Base-by-base conservation (phyloP, 2,113 vertebrate genomes). In the Syrmaticus mikado region DNA sequence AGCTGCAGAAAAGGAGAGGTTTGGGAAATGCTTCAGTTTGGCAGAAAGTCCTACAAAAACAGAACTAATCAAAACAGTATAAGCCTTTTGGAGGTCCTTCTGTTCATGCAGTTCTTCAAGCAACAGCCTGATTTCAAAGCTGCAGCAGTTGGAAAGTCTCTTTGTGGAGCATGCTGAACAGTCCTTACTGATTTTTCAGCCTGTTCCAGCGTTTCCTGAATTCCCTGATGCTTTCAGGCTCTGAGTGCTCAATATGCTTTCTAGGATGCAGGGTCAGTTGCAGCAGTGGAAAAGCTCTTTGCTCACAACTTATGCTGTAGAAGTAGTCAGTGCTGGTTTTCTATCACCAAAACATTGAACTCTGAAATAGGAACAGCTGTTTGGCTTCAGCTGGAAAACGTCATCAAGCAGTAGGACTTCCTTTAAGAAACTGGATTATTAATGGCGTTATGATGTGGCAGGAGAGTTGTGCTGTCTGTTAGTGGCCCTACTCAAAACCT, bases 401-500 rank as follows among this genome's bases (percentile, higher is more conserved):
- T 79, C 27, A 58, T 48, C 20, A 10, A 70, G 38, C 45, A 50
- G 19, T 3, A 66, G 28, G 8, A 15, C 12, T 83, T 64, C 25
- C 41, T 60, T 64, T 17, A 34, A 46, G 40, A 30, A 27, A 67
- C 2, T 24, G 17, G 10, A 18, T 67, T 11, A 57, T 90, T 27
- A 66, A 8, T 62, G 55, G 22, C 0, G 1, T 15, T 5, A 36
- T 36, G 4, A 18, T 0, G 1, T 36, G 36, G 40, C 32, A 81
- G 4, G 9, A 28, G 38, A 22, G 41, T 57, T 12, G 4, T 43
- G 45, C 11, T 78, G 41, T 45, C 70, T 81, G 45, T 81, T 48
- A 61, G 24, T 61, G 21, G 5, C 52, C 85, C 30, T 6, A 8
- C 32, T 76, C 43, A n/a, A 48, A 57, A 80, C 45, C n/a, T 62